Conservation (phyloP, 1,140 invertebrate species). For the Aethina tumida region DNA sequence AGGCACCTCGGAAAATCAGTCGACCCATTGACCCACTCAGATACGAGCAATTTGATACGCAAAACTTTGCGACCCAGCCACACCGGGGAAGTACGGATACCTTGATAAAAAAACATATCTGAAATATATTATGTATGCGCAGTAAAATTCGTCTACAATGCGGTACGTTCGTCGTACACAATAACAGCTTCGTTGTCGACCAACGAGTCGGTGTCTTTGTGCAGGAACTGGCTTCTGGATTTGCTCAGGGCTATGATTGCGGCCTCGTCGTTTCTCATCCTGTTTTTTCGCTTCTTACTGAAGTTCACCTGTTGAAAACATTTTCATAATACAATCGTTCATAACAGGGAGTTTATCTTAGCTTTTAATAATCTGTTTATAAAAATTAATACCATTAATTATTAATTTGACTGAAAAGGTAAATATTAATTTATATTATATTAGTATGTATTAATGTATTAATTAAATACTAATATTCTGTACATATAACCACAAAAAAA, state of each 20-base stretch:
- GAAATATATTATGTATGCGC: no score
- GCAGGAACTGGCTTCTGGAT: constrained; percentile 54
- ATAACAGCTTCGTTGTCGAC: constrained; percentile 61
- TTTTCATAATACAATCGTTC: constrained; percentile 8
- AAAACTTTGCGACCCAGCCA: no score
- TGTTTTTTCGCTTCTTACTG: constrained; percentile 60
- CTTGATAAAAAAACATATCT: constrained; percentile 1
- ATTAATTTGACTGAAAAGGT: no score
- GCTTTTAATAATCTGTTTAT: not conserved
- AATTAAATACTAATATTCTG: no score
- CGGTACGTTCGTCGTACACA: constrained; percentile 63
- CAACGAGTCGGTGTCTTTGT: constrained; percentile 45
- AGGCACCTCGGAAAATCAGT: no score
- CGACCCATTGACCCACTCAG: no score
- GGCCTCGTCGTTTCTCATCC: constrained; percentile 64
- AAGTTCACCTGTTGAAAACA: constrained; percentile 48
- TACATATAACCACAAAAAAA: no score
- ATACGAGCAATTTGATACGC: no score
- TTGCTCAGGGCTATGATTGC: constrained; percentile 65
- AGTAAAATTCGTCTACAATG: constrained; percentile 43
- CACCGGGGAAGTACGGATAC: no score
- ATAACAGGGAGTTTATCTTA: constrained; percentile 2
- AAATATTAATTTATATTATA: no score
- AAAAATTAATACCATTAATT: no score
- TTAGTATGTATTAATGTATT: no score